Base-by-base conservation (phyloP, 2,888 invertebrate species). In the Melanchra persicariae region DNA sequence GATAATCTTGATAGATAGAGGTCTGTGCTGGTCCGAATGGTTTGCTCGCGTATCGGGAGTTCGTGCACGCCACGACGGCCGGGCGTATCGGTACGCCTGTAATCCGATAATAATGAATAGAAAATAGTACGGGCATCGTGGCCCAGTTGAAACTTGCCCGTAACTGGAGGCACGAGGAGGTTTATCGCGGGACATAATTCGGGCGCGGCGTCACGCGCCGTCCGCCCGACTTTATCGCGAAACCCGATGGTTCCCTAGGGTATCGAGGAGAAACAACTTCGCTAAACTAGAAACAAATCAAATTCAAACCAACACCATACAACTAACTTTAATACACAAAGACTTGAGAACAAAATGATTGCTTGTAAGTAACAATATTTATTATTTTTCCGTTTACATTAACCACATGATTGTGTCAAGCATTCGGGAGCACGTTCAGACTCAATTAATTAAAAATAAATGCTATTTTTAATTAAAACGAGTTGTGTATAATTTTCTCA, bases 51-150 rank as follows among this genome's bases (percentile, higher is more conserved):
- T 92, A 93, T 92, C 92, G 89, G 84, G 85, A 89, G 90, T 93
- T 93, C 94, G 93, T 94, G 94, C 93, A 87, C 88, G 86, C 87
- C 83, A 82, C 86, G 84, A 86, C 84, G 85, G 85, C 45, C 82
- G 81, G 82, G 85, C 87, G 87, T 93, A 93, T 93, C 93, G 87
- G 85, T 85, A 88, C 82, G 85, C 85, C 89, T 82, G 91, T 92
- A 91, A 93, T 92, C 93, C 93, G 93, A 93, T 93, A 93, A 91
- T 93, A 92, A 93, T 92, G 92, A 93, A 92, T 92, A 91, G 92
- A 91, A 91, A 93, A 93, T 92, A 91, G 91, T 90, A 90, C 88
- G 84, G 87, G 87, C 90, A 88, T 91, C 90, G 89, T 91, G 90
- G 91, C 88, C 91, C 88, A 91, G 86, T 91, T 90, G 90, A 89